A percentile compares a stretch with the other conserved stretches of the same genome.
Evolutionary conservation across 2,797 vertebrate genomes (phyloP).

Genomic region (Lates japonicus): DNA sequence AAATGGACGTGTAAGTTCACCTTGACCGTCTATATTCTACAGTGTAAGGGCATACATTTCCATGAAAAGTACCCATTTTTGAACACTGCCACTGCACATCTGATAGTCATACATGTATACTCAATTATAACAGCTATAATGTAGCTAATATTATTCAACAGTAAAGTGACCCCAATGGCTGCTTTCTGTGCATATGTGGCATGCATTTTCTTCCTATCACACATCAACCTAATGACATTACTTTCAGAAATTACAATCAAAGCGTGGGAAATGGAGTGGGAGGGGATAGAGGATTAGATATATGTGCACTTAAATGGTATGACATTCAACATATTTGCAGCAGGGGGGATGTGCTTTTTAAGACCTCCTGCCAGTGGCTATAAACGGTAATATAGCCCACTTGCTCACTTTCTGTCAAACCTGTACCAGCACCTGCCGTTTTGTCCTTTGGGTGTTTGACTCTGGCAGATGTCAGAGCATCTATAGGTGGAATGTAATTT

Average conservation of each 20-base stretch:
- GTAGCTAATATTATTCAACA: too few species aligned
- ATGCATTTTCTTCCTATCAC: background rate
- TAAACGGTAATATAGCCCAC: constrained; percentile 17
- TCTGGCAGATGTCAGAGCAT: constrained; percentile 58
- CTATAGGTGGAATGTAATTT: constrained; percentile 56
- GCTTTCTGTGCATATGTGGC: background rate
- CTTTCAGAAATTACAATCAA: background rate
- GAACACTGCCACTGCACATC: background rate
- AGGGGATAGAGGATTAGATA: background rate
- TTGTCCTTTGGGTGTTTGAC: constrained; percentile 65
- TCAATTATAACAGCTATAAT: too few species aligned
- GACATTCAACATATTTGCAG: background rate
- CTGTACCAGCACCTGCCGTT: constrained; percentile 58
- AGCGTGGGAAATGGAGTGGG: background rate
- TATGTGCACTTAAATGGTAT: background rate
- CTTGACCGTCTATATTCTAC: background rate
- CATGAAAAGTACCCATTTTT: background rate
- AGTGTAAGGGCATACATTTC: background rate
- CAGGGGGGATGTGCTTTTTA: background rate
- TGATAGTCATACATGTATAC: background rate
- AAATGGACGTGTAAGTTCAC: background rate
- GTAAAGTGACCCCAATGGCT: background rate
- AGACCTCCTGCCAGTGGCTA: constrained; percentile 37
- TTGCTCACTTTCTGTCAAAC: constrained; percentile 54
- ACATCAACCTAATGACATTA: background rate